Percentiles rank a stretch among this genome's conserved stretches.
These are phyloP conservation scores for Rotaria macrura DNA, from an alignment of 2,888 invertebrate species.

Conservation along the genomic window DNA sequence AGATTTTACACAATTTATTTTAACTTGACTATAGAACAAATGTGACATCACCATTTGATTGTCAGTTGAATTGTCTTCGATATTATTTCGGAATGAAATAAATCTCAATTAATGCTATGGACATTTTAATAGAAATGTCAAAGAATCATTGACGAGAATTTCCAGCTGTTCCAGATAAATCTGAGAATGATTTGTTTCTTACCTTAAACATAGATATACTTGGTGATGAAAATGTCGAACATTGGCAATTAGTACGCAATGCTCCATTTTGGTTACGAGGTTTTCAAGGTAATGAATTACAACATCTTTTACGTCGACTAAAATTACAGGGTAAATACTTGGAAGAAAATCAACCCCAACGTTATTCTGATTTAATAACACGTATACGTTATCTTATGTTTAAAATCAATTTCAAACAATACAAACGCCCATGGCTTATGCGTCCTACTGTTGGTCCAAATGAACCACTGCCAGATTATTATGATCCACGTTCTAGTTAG, in stretches of 20 bases:
- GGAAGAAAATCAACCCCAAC: conserved; percentile 39
- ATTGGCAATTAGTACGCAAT: conserved; percentile 68
- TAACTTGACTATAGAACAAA: too few relatives aligned
- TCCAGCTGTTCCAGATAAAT: too few relatives aligned
- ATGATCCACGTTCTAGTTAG: not conserved
- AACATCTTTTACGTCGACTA: conserved; percentile 40
- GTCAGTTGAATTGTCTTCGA: too few relatives aligned
- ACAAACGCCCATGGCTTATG: not conserved
- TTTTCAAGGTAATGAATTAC: conserved; percentile 68
- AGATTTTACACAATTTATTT: too few relatives aligned
- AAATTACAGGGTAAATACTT: conserved; percentile 39
- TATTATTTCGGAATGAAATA: too few relatives aligned
- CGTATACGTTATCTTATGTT: conserved; percentile 42
- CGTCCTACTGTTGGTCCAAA: not conserved
- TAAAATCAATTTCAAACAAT: conserved; percentile 39
- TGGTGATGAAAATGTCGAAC: conserved; percentile 70
- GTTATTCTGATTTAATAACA: conserved; percentile 40
- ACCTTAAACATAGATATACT: conserved; percentile 60
- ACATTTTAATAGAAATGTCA: too few relatives aligned
- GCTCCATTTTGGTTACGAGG: conserved; percentile 76
- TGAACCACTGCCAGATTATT: not conserved
- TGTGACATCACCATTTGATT: too few relatives aligned
- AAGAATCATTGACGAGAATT: too few relatives aligned
- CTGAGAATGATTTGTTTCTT: not conserved
- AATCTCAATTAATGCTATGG: too few relatives aligned